A percentile compares a stretch with the other conserved stretches of the same genome.
These are phyloP conservation scores for Andrena bicolor DNA, from an alignment of 2,888 invertebrate species.

Conservation along the genomic window DNA sequence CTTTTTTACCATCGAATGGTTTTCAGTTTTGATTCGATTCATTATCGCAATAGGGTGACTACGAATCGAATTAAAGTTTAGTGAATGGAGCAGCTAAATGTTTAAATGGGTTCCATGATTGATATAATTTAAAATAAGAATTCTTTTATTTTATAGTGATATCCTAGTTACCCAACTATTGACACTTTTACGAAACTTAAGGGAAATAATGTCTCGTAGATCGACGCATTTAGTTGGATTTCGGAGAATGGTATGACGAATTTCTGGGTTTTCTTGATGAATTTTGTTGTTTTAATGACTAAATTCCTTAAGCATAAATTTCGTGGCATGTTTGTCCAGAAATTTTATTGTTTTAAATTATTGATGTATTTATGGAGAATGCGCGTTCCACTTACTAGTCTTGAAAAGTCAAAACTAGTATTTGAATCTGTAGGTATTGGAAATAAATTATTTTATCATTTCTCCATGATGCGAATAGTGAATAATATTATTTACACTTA, in stretches of 20 bases:
- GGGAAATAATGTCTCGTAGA: no score
- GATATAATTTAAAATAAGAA: no score
- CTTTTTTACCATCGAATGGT: not conserved
- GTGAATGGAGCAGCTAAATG: not conserved
- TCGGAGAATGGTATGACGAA: no score
- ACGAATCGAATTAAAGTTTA: not conserved
- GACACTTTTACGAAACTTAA: not conserved
- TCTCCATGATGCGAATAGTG: not conserved
- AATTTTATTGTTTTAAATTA: conserved; percentile 9
- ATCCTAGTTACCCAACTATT: not conserved
- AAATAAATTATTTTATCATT: not conserved
- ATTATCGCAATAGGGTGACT: not conserved
- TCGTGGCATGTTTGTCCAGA: not conserved
- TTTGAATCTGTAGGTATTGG: not conserved
- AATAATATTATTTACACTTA: no score
- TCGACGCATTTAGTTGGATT: no score
- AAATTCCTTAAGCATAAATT: no score
- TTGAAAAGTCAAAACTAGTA: not conserved
- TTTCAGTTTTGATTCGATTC: not conserved
- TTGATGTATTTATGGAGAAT: conserved; percentile 5
- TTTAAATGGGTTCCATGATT: no score
- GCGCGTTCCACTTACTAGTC: not conserved
- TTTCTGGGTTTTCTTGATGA: not conserved
- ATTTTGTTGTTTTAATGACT: not conserved
- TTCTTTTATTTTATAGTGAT: not conserved